Evolutionary conservation across 2,113 vertebrate species (phyloP), one percentile per base, ranked within the genome.

Genomic region (Lynx canadensis): DNA sequence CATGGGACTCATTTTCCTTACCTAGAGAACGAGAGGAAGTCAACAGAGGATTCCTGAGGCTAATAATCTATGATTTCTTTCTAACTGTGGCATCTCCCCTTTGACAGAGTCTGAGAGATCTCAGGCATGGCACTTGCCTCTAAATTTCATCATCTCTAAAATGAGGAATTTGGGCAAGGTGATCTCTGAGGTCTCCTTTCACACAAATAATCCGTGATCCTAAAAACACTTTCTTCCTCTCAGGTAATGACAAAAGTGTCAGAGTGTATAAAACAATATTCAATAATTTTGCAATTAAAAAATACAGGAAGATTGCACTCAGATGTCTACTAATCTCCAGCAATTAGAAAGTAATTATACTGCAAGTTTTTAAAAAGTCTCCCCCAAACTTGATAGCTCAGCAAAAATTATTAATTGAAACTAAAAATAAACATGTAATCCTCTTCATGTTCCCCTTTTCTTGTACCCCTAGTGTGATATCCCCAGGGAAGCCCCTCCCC

Each of bases 381-480:
- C 60, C 16, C 16, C 74, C 90, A 96, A 98, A 96, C 95, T 81
- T 92, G 89, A 84, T 69, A 78, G 68, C 84, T 98, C 97, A 98
- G 96, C 96, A 96, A 90, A 98, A 98, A 97, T 93, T 97, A 97
- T 95, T 98, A 98, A 98, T 98, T 98, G 96, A 97, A 98, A 97
- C 92, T 66, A 94, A 97, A 97, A 98, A 94, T 98, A 98, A 97
- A 78, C n/a, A 8, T 78, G 63, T 41, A 83, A 55, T 31, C 92
- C 85, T 92, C 48, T 48, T 82, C 57, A 55, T 71, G 2, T 0
- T 93, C 87, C 68, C 79, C 38, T 80, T 88, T 90, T 93, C 29
- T 0, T 69, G 50, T 36, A 41, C 38, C 23, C 23, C 68, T 33
- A 0, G 57, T 82, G 73, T 66, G 79, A 29, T n/a, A 52, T 95